phyloP scores from a whole-genome alignment of 2,888 invertebrate genomes.

The Macaria notata region DNA sequence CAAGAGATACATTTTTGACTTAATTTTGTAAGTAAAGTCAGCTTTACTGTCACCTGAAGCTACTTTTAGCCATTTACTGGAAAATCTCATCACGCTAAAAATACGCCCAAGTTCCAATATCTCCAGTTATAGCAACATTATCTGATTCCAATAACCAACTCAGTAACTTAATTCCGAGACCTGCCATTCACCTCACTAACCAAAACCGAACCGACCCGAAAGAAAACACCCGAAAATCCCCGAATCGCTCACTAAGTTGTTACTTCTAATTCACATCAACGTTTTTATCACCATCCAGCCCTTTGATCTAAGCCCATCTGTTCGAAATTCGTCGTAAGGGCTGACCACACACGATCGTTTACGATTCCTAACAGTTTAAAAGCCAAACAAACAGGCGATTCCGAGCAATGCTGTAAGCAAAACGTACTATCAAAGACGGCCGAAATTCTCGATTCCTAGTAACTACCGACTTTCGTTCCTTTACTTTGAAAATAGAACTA shows the following conservation, averaged over 20 bases:
- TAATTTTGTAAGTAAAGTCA: no score
- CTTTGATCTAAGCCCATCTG: conserved; percentile 80
- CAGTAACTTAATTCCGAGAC: conserved; percentile 7
- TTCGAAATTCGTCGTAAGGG: conserved; percentile 80
- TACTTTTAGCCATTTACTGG: no score
- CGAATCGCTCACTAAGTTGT: conserved; percentile 60
- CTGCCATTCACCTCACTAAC: conserved; percentile 7
- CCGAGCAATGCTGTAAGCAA: conserved; percentile 64
- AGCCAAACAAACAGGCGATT: conserved; percentile 79
- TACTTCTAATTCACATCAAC: conserved; percentile 75
- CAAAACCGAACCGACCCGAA: conserved; percentile 11
- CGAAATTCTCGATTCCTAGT: conserved; percentile 68
- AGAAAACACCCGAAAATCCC: conserved; percentile 28
- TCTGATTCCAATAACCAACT: background rate
- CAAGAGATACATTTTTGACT: no score
- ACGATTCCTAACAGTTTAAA: conserved; percentile 78
- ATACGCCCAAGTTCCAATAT: no score
- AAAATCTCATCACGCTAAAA: no score
- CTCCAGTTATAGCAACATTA: no score
- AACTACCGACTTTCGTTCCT: conserved; percentile 39
- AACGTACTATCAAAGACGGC: conserved; percentile 72
- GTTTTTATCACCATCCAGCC: conserved; percentile 70
- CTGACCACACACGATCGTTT: conserved; percentile 81
- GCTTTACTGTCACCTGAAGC: no score
- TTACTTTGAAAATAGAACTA: conserved; percentile 46